phyloP scores from a whole-genome alignment of 1,140 invertebrate genomes.

The Heliconius congener region DNA sequence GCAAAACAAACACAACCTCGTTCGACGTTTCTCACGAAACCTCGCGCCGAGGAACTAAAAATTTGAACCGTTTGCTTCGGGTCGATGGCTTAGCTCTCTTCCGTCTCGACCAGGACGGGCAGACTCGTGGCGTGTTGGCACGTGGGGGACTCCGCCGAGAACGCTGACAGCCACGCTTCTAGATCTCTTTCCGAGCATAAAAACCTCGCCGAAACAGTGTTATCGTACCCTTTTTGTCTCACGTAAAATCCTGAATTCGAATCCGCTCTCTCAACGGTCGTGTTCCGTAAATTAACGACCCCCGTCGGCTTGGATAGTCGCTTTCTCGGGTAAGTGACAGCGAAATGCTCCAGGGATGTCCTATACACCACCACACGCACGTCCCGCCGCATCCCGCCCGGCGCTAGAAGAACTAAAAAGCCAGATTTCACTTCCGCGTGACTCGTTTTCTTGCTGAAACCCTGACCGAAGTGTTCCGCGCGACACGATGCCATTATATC shows the following conservation, averaged over 20 bases:
- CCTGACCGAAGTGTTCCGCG: slow-evolving; percentile 55
- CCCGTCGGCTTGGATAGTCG: slow-evolving; percentile 84
- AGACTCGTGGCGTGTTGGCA: slow-evolving; percentile 81
- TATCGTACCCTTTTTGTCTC: slow-evolving; percentile 84
- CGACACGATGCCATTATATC: slow-evolving; percentile 67
- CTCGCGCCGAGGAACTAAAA: slow-evolving; percentile 42
- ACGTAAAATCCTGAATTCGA: slow-evolving; percentile 81
- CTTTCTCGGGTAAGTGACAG: slow-evolving; percentile 85
- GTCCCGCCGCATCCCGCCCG: slow-evolving; percentile 82
- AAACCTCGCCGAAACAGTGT: slow-evolving; percentile 83
- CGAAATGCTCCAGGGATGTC: slow-evolving; percentile 86
- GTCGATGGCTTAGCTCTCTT: slow-evolving; percentile 75
- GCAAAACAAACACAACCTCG: slow-evolving; percentile 73
- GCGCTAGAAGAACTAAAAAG: slow-evolving; percentile 83
- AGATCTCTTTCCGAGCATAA: slow-evolving; percentile 82
- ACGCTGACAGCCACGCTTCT: slow-evolving; percentile 84
- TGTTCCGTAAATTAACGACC: slow-evolving; percentile 84
- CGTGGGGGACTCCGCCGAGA: slow-evolving; percentile 80
- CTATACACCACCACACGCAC: slow-evolving; percentile 85
- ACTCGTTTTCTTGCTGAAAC: slow-evolving; percentile 71
- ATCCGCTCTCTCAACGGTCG: slow-evolving; percentile 80
- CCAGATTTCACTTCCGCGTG: slow-evolving; percentile 85
- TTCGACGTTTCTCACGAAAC: slow-evolving; percentile 50
- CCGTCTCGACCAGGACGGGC: slow-evolving; percentile 84
- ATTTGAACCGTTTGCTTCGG: slow-evolving; percentile 20